Conservation (phyloP, 2,797 vertebrate genomes). For the Linurgus olivaceus region DNA sequence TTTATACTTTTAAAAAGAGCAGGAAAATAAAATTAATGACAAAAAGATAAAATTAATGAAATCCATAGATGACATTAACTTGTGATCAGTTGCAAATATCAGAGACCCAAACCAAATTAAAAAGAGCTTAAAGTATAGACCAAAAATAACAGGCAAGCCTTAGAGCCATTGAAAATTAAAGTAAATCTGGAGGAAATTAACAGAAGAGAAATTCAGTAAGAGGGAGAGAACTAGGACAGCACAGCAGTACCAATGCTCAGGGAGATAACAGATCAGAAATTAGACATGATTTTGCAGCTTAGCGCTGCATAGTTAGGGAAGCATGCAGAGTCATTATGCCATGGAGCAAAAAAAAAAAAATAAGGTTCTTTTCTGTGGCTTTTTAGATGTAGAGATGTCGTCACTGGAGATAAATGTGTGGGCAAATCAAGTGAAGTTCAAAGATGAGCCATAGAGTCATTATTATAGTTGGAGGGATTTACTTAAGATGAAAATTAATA, state of each 20-base stretch:
- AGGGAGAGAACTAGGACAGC: background rate
- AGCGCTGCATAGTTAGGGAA: background rate
- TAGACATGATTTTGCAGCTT: background rate
- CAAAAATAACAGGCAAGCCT: background rate
- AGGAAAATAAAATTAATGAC: background rate
- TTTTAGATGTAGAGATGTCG: background rate
- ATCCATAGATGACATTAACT: background rate
- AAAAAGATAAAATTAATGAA: background rate
- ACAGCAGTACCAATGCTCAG: background rate
- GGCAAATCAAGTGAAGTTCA: background rate
- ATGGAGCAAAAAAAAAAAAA: background rate
- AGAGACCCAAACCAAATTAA: background rate
- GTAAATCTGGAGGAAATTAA: background rate
- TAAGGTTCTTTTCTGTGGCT: background rate
- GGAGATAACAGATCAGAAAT: background rate
- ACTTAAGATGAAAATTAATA: background rate
- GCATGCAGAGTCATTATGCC: background rate
- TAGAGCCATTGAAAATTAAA: background rate
- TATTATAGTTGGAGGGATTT: background rate
- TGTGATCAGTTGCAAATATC: background rate
- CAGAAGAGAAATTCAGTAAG: background rate
- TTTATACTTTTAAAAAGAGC: background rate
- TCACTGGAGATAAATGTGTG: background rate
- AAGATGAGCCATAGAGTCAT: background rate
- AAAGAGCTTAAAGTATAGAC: background rate